Percentiles rank a stretch among this genome's conserved stretches.
Evolutionary conservation across 2,797 vertebrate species (phyloP).

Genomic region (Astyanax mexicanus): DNA sequence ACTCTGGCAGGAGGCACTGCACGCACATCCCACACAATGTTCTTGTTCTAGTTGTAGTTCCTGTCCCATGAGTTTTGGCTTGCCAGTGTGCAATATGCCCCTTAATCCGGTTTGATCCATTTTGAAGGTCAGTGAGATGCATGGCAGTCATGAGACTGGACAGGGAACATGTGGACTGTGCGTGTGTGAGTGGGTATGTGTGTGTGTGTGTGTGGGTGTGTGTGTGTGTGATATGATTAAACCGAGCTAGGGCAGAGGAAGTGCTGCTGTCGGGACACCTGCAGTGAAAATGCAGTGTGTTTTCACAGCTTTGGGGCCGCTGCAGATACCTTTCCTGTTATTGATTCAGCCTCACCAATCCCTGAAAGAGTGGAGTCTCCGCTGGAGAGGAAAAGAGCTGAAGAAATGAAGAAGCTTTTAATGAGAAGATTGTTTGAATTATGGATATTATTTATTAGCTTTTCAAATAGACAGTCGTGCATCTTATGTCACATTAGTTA

Average conservation of each 20-base stretch:
- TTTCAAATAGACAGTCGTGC: no score
- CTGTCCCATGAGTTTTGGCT: no score
- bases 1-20: no score
- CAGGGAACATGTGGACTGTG: conserved; percentile 13
- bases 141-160: conserved; percentile 28
- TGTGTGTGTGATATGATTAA: conserved; percentile 32
- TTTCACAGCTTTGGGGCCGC: conserved; percentile 59
- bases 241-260: conserved; percentile 47
- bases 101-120: not conserved
- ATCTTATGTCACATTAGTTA: not conserved
- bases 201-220: not conserved
- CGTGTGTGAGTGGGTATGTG: not conserved
- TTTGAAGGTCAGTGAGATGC: not conserved
- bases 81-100: not conserved
- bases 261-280: conserved; percentile 54
- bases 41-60: no score
- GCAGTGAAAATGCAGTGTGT: conserved; percentile 54
- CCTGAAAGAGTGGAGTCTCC: not conserved
- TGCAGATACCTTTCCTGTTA: conserved; percentile 63
- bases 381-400: not conserved
- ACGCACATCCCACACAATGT: no score
- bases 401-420: not conserved
- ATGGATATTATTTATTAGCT: no score
- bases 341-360: conserved; percentile 43
- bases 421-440: no score